Evolutionary conservation across 2,797 vertebrate species (phyloP).

Genomic region (Toxotes lorentzi): DNA sequence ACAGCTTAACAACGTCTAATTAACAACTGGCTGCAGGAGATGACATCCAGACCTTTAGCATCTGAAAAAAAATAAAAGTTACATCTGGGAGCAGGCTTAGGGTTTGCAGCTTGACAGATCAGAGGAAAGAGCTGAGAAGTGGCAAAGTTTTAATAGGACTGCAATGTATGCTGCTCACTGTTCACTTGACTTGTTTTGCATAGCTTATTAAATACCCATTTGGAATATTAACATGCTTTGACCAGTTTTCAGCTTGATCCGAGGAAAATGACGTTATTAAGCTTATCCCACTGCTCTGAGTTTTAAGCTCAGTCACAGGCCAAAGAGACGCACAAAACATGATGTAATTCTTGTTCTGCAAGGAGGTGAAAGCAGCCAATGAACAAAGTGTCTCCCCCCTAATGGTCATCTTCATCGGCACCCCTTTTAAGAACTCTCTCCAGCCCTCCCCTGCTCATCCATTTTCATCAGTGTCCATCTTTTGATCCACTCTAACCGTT

Average conservation of each 20-base stretch:
- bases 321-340: constrained; percentile 15
- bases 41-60: constrained; percentile 61
- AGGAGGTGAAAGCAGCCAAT: not conserved
- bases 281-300: constrained; percentile 18
- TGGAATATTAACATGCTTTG: constrained; percentile 49
- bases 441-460: not conserved
- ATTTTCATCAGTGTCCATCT: constrained; percentile 18
- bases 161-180: constrained; percentile 33
- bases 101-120: constrained; percentile 37
- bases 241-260: constrained; percentile 35
- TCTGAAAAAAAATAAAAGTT: constrained; percentile 10
- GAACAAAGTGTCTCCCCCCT: not conserved
- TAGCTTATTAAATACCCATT: constrained; percentile 54
- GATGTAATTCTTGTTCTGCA: constrained; percentile 20
- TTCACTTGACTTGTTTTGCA: constrained; percentile 44
- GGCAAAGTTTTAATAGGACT: constrained; percentile 59
- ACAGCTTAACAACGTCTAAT: constrained; percentile 78
- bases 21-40: constrained; percentile 74
- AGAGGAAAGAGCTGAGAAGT: constrained; percentile 37
- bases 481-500: constrained; percentile 24
- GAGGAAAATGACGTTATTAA: constrained; percentile 13
- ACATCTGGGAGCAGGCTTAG: constrained; percentile 13
- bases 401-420: constrained; percentile 13
- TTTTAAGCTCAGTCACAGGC: constrained; percentile 10
- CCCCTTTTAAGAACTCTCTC: constrained; percentile 18